Conservation (phyloP, 2,797 vertebrate species). For the Urophycis tenuis region DNA sequence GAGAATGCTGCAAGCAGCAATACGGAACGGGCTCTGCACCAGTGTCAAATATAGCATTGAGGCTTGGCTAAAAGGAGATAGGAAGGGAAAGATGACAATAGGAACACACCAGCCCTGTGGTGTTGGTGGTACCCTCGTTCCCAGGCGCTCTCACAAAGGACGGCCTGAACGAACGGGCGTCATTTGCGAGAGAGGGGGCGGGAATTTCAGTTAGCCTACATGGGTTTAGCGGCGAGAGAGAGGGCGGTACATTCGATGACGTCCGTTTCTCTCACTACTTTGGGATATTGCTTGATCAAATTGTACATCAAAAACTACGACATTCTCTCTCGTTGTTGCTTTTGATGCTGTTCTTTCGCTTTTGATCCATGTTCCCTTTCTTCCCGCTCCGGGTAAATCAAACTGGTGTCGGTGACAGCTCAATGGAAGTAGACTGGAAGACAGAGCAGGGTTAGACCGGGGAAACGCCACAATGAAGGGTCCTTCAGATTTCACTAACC, state of each 20-base stretch:
- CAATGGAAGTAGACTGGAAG: background rate
- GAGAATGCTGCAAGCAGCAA: no score
- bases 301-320: background rate
- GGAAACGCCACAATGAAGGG: background rate
- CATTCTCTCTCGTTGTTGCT: background rate
- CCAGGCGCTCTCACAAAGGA: no score
- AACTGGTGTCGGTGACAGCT: background rate
- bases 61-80: no score
- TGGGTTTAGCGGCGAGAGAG: background rate
- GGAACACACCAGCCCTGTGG: background rate
- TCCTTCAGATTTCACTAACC: background rate
- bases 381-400: background rate
- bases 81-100: background rate
- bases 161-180: background rate
- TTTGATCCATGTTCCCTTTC: background rate
- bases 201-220: no score
- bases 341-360: background rate
- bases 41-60: no score
- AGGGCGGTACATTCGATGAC: background rate
- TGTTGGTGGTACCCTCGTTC: no score
- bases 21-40: no score
- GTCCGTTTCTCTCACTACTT: background rate
- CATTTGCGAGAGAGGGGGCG: no score
- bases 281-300: background rate
- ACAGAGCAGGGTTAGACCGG: background rate